These are phyloP conservation scores for Pristiophorus japonicus DNA, from an alignment of 2,113 vertebrate species.

Conservation along the genomic window DNA sequence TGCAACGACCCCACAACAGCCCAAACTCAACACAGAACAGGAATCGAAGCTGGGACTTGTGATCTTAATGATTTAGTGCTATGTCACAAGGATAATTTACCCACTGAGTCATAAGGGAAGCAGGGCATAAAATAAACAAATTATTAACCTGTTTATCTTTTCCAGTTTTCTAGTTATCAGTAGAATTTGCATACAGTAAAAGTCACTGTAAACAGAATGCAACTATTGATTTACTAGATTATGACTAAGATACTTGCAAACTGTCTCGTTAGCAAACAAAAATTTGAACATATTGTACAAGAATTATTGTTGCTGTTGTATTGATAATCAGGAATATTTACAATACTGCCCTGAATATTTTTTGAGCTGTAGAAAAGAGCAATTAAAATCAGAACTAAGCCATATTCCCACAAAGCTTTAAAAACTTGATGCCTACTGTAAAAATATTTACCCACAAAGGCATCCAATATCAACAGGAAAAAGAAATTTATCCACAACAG, in stretches of 20 bases:
- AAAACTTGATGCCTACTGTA: neutral
- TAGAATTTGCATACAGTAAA: neutral
- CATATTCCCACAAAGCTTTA: neutral
- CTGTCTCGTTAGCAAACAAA: neutral
- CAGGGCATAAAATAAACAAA: neutral
- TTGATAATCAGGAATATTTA: neutral
- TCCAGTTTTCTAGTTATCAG: neutral
- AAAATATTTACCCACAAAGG: neutral
- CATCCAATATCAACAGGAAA: neutral
- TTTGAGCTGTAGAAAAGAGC: neutral
- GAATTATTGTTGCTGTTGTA: neutral
- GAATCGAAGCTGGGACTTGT: neutral
- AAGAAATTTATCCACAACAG: neutral
- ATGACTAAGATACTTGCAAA: neutral
- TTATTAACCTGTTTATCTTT: neutral
- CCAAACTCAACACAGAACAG: neutral
- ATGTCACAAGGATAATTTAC: neutral
- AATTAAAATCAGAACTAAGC: neutral
- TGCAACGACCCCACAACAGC: neutral
- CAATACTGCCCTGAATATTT: neutral
- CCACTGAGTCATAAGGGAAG: neutral
- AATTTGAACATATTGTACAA: neutral
- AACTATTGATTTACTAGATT: neutral
- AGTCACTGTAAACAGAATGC: neutral
- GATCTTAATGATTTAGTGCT: neutral